Conservation (phyloP, 2,888 invertebrate species). For the Antheraea yamamai region DNA sequence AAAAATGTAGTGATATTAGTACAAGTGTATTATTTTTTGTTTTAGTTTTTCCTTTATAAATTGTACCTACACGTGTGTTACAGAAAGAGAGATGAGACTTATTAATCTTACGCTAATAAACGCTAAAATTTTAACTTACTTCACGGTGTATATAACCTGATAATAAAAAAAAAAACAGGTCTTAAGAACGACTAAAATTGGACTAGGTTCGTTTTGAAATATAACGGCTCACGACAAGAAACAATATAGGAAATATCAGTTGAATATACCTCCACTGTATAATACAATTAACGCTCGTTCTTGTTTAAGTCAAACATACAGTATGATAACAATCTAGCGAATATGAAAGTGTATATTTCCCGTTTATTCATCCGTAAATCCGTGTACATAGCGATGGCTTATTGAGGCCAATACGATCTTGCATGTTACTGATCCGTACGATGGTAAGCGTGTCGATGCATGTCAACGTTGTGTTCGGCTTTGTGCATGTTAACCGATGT, state of each 20-base stretch:
- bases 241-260: background rate
- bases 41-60: too few relatives aligned
- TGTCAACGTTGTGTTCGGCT: background rate
- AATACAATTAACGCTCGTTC: background rate
- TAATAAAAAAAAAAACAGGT: too few relatives aligned
- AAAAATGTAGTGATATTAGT: too few relatives aligned
- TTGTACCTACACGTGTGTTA: too few relatives aligned
- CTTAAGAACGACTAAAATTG: too few relatives aligned
- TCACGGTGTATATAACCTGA: too few relatives aligned
- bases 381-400: constrained; percentile 35
- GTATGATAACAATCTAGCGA: constrained; percentile 16
- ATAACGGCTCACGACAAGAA: background rate
- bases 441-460: background rate
- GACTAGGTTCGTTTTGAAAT: too few relatives aligned
- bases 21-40: too few relatives aligned
- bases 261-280: background rate
- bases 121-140: too few relatives aligned
- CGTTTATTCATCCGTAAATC: constrained; percentile 61
- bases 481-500: background rate
- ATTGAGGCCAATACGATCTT: constrained; percentile 4
- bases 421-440: background rate
- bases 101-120: too few relatives aligned
- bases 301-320: constrained; percentile 12
- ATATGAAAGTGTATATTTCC: constrained; percentile 30
- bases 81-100: too few relatives aligned